These are phyloP conservation scores for Elegia similella DNA, from an alignment of 2,888 invertebrate species.

Conservation along the genomic window DNA sequence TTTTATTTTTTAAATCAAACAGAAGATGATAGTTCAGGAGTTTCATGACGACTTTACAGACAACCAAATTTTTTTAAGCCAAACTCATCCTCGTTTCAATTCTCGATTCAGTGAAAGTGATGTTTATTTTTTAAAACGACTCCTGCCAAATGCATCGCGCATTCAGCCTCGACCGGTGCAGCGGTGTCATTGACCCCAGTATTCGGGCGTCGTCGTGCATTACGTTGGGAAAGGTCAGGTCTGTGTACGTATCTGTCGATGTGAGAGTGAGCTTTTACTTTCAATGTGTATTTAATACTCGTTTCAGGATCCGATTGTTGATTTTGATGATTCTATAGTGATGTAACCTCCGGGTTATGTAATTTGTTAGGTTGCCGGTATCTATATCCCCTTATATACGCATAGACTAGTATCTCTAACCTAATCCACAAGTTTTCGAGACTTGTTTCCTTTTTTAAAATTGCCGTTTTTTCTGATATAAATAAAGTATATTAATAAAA, in stretches of 20 bases:
- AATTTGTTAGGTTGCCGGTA: too few relatives aligned
- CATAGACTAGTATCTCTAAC: too few relatives aligned
- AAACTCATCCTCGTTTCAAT: too few relatives aligned
- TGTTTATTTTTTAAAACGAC: constrained; percentile 53
- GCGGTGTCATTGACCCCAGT: constrained; percentile 63
- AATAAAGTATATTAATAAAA: too few relatives aligned
- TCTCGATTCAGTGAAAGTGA: constrained; percentile 60
- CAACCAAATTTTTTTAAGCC: too few relatives aligned
- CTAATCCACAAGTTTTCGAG: too few relatives aligned
- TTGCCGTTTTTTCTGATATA: too few relatives aligned
- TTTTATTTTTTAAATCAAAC: too few relatives aligned
- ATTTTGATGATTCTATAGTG: background rate
- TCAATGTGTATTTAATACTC: constrained; percentile 40
- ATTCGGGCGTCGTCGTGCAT: constrained; percentile 69
- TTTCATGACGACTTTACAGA: too few relatives aligned
- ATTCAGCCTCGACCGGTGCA: constrained; percentile 60
- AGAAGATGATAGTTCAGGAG: too few relatives aligned
- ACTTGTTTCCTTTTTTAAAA: too few relatives aligned
- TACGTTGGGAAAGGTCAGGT: constrained; percentile 77
- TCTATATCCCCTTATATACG: too few relatives aligned
- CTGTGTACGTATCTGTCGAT: constrained; percentile 37
- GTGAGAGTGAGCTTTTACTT: constrained; percentile 66
- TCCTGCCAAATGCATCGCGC: constrained; percentile 65
- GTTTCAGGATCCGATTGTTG: background rate
- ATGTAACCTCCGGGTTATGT: background rate